Percentiles rank a stretch among this genome's conserved stretches.
Evolutionary conservation across 2,888 invertebrate genomes (phyloP).

Genomic region (Drosophila testacea): DNA sequence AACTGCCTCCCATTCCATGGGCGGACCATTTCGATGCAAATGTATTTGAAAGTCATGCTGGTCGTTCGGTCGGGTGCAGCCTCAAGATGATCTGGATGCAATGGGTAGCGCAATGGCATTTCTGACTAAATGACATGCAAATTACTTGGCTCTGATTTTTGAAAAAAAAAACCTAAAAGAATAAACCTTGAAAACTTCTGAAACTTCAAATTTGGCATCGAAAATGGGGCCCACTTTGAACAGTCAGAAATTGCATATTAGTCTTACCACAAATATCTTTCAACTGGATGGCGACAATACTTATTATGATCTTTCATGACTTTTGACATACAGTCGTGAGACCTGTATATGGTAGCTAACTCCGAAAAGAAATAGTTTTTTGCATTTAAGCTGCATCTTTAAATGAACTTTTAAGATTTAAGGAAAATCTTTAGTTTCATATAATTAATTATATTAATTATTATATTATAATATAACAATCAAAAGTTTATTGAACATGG

Average conservation of each 20-base stretch:
- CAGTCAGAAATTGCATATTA: slow-evolving; percentile 25
- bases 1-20: slow-evolving; percentile 10
- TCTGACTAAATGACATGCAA: slow-evolving; percentile 68
- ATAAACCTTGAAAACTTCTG: background rate
- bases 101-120: slow-evolving; percentile 9
- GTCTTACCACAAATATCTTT: background rate
- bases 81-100: slow-evolving; percentile 35
- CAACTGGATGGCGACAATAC: background rate
- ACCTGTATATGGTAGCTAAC: too few species aligned
- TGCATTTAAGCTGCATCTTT: background rate
- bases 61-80: slow-evolving; percentile 18
- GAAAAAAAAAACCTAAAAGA: slow-evolving; percentile 9
- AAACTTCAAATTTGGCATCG: slow-evolving; percentile 2
- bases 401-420: too few species aligned
- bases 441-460: too few species aligned
- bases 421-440: too few species aligned
- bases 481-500: too few species aligned
- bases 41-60: slow-evolving; percentile 66
- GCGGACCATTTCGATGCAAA: slow-evolving; percentile 70
- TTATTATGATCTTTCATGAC: too few species aligned
- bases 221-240: slow-evolving; percentile 3
- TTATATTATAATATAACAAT: too few species aligned
- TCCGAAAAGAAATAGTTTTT: background rate
- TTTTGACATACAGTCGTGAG: too few species aligned
- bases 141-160: slow-evolving; percentile 64